These are phyloP conservation scores for Empis stercorea DNA, from an alignment of 2,888 invertebrate species.

Conservation along the genomic window DNA sequence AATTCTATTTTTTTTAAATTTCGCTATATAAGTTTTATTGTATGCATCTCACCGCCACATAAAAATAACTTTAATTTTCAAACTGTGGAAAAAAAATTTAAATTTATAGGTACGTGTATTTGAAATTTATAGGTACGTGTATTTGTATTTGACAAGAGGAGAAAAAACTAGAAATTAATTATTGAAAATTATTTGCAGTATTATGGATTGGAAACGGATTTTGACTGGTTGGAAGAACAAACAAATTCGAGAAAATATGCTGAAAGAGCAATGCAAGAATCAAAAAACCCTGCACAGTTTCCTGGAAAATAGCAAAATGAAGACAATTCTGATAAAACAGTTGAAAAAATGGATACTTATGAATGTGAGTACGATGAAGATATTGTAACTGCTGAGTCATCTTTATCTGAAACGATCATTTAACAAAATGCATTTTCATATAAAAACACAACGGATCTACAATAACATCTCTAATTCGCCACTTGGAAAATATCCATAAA, in stretches of 20 bases:
- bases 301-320: neutral
- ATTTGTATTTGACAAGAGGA: neutral
- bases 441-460: neutral
- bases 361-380: neutral
- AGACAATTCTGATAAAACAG: neutral
- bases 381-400: neutral
- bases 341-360: neutral
- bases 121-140: neutral
- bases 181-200: neutral
- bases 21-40: too few species aligned
- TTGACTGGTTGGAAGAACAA: neutral
- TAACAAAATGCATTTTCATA: too few species aligned
- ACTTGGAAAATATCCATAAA: neutral
- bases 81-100: too few species aligned
- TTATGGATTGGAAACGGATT: neutral
- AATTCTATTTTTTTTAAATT: too few species aligned
- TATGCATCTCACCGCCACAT: too few species aligned
- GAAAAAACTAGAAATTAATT: neutral
- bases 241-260: neutral
- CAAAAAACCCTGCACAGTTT: neutral
- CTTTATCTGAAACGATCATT: too few species aligned
- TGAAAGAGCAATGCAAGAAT: neutral
- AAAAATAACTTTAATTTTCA: too few species aligned
- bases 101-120: neutral
- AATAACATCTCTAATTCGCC: neutral